Percentiles rank a stretch among this genome's conserved stretches.
phyloP scores from a whole-genome alignment of 2,797 vertebrate species.

The Labeo calbasu region DNA sequence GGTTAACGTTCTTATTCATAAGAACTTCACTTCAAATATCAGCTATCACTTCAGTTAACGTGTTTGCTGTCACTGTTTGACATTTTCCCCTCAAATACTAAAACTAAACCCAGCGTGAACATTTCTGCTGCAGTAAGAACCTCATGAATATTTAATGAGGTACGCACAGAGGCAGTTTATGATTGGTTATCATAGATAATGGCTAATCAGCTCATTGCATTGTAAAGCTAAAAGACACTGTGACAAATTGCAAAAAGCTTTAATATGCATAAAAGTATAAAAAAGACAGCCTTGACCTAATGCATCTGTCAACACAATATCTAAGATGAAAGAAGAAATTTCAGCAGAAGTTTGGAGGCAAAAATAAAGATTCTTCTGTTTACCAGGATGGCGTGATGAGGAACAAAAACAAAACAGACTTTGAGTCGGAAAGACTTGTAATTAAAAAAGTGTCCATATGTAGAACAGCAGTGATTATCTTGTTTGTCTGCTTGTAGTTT shows the following conservation, averaged over 20 bases:
- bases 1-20: not conserved
- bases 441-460: constrained; percentile 73
- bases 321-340: not conserved
- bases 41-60: not conserved
- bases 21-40: not conserved
- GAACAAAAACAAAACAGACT: constrained; percentile 35
- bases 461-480: constrained; percentile 74
- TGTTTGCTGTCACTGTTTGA: not conserved
- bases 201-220: not conserved
- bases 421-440: constrained; percentile 53
- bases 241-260: not conserved
- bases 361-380: constrained; percentile 3
- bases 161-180: not conserved
- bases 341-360: constrained; percentile 9
- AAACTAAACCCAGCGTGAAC: not conserved
- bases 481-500: constrained; percentile 72
- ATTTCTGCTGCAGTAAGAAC: not conserved
- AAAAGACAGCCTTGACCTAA: constrained; percentile 14
- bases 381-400: constrained; percentile 22
- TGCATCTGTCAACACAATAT: not conserved
- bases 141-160: not conserved
- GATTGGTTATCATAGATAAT: not conserved
- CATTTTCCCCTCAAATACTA: not conserved
- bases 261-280: not conserved
- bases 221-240: not conserved